These are phyloP conservation scores for Xestia c-nigrum DNA, from an alignment of 2,888 invertebrate genomes.

Conservation along the genomic window DNA sequence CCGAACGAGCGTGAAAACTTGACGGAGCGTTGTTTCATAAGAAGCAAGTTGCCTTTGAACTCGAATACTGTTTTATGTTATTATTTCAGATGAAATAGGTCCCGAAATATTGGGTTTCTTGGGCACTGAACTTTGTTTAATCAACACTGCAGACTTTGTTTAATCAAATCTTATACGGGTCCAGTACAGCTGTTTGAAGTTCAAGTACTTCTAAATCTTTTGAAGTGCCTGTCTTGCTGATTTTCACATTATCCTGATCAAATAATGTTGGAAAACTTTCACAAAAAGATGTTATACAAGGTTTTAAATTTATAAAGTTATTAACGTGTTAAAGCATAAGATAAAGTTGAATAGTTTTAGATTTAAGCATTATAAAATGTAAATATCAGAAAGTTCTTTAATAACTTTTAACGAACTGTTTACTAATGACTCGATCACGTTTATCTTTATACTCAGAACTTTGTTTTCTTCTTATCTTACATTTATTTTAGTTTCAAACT, in stretches of 20 bases:
- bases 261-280: constrained; percentile 52
- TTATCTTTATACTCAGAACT: constrained; percentile 35
- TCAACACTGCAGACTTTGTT: constrained; percentile 54
- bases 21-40: constrained; percentile 48
- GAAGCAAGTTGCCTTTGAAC: constrained; percentile 59
- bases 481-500: constrained; percentile 6
- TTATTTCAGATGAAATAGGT: constrained; percentile 53
- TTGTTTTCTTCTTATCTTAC: constrained; percentile 34
- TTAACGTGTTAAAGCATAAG: constrained; percentile 21
- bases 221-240: constrained; percentile 52
- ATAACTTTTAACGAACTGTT: constrained; percentile 58
- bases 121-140: constrained; percentile 54
- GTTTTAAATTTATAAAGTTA: constrained; percentile 26
- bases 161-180: constrained; percentile 60
- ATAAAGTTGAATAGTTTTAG: constrained; percentile 45
- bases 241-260: constrained; percentile 43
- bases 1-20: constrained; percentile 51
- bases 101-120: constrained; percentile 52
- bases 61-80: constrained; percentile 59
- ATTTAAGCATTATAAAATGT: constrained; percentile 42
- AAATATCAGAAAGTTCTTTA: constrained; percentile 34
- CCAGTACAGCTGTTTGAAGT: constrained; percentile 43
- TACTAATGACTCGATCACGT: constrained; percentile 54
- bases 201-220: constrained; percentile 43
- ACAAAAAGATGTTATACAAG: constrained; percentile 40